These are phyloP conservation scores for Pocillopora verrucosa DNA, from an alignment of 64 coral and sea anemone genomes.

Conservation along the genomic window DNA sequence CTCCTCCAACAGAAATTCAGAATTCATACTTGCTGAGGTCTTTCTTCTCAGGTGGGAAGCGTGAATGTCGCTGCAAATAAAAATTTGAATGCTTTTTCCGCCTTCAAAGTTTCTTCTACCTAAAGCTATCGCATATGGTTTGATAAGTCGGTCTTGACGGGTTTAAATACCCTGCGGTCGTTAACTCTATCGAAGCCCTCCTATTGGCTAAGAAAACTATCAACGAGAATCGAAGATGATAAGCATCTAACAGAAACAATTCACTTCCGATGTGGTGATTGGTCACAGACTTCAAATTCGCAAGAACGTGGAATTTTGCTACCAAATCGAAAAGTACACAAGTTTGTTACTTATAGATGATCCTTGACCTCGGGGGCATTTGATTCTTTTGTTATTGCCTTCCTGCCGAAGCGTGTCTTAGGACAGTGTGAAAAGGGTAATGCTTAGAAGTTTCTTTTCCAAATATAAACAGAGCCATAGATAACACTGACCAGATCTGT, in stretches of 20 bases:
- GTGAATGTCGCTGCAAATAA: constrained; percentile 1
- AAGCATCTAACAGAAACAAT: constrained; percentile 41
- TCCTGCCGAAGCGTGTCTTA: constrained; percentile 7
- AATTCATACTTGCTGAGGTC: constrained; percentile 36
- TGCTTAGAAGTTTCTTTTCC: not conserved
- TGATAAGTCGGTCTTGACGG: not conserved
- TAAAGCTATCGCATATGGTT: constrained; percentile 6
- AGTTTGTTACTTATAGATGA: constrained; percentile 36
- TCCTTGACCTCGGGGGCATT: constrained; percentile 29
- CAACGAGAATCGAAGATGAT: constrained; percentile 19
- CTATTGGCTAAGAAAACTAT: constrained; percentile 38
- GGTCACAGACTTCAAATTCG: constrained; percentile 1
- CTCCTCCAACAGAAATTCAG: constrained; percentile 56
- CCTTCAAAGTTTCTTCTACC: not conserved
- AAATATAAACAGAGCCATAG: constrained; percentile 22
- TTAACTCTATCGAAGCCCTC: not conserved
- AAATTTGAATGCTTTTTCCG: not conserved
- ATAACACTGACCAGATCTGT: not conserved
- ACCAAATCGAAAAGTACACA: constrained; percentile 21
- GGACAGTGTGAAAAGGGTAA: not conserved
- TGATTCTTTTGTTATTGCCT: constrained; percentile 4
- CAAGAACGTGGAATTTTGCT: not conserved
- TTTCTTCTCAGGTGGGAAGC: not conserved
- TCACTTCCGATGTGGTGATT: constrained; percentile 39
- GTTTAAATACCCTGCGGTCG: constrained; percentile 28